Base-by-base conservation (phyloP, 1,140 invertebrate species). In the Cardiocondyla obscurior region DNA sequence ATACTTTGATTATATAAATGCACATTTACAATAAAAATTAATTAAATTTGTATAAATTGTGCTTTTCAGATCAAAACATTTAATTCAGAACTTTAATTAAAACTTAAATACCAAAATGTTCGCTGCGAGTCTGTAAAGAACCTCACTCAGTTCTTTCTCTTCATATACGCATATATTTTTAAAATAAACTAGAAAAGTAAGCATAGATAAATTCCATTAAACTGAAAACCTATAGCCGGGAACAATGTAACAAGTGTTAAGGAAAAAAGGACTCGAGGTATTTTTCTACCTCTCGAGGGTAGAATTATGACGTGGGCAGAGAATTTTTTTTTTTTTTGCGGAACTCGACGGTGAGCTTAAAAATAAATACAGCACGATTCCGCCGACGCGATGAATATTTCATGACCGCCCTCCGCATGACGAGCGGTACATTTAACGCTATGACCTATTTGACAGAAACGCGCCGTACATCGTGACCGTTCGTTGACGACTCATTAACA, bases 361-460 rank as follows among this genome's bases (percentile, higher is more conserved):
- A 76, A 69, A 69, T 79, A 79, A 67, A 79, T 55, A 67, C 36
- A 36, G 53, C 33, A 55, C 74, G 62, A 42, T 69, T 67, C 3
- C 46, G 28, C 7, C 51, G 28, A 33, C 5, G 46, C 62, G 46
- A 30, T 79, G 74, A 79, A 79, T 79, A 79, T 79, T 79, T 79
- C 62, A 69, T 67, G 62, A 69, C 33, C 46, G 19, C 62, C 51
- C 39, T 67, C 46, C 46, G 74, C 60, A 30, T 28, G 60, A 64
- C 33, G 33, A 55, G 49, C 74, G 62, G 46, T 67, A 67, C 74
- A 53, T 79, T 79, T 79, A 67, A 77, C 74, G 60, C 74, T 42
- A 53, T 53, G 62, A 79, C 49, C 74, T 69, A 79, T 79, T 79
- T 69, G 65, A 79, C 65, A 79, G 74, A 79, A 36, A 69, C 22